Percentiles rank a stretch among this genome's conserved stretches.
Evolutionary conservation across 2,113 vertebrate genomes (phyloP).

Genomic region (Mandrillus leucophaeus): DNA sequence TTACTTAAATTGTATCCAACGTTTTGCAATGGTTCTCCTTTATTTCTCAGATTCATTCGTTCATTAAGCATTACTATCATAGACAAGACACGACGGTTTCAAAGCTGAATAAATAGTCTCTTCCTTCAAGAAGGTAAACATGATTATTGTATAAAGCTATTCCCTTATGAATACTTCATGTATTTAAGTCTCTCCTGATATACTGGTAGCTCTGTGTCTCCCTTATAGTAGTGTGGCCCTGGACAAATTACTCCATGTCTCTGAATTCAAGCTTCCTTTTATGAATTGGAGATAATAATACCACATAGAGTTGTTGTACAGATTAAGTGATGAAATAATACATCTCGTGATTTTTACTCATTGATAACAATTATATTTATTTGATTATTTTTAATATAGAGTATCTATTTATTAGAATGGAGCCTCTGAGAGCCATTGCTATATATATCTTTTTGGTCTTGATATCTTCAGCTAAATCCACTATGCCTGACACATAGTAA

Average conservation of each 20-base stretch:
- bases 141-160: not conserved
- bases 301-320: not conserved
- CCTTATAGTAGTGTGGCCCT: not conserved
- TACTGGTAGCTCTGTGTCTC: not conserved
- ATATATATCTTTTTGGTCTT: not conserved
- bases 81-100: not conserved
- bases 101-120: not conserved
- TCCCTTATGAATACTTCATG: not conserved
- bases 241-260: not conserved
- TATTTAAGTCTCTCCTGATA: not conserved
- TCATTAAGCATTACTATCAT: not conserved
- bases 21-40: not conserved
- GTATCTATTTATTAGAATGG: not conserved
- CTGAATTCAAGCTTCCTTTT: not conserved
- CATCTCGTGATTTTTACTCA: not conserved
- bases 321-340: not conserved
- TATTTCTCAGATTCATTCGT: not conserved
- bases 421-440: not conserved
- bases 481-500: not conserved
- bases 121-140: not conserved
- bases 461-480: not conserved
- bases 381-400: not conserved
- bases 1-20: not conserved
- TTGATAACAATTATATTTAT: not conserved
- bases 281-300: not conserved